A percentile compares a stretch with the other conserved stretches of the same genome.
Conservation (phyloP, 2,888 invertebrate genomes). For the Pollenia labialis region DNA sequence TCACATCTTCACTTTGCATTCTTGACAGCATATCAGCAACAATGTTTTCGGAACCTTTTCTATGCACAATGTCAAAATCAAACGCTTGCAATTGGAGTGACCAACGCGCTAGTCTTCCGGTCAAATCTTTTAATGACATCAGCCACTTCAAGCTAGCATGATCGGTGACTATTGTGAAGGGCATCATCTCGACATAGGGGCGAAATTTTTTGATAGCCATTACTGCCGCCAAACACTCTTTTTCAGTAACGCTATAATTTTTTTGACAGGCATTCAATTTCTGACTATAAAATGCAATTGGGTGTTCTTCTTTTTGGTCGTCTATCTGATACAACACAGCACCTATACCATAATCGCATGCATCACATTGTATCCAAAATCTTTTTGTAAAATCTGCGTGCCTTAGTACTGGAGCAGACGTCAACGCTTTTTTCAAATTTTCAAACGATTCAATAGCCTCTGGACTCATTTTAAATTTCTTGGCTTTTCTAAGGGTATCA, state of each 20-base stretch:
- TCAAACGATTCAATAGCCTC: slow-evolving; percentile 1
- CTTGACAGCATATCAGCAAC: slow-evolving; percentile 42
- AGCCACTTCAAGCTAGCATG: no score
- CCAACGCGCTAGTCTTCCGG: no score
- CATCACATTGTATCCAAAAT: slow-evolving; percentile 69
- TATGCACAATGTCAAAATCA: slow-evolving; percentile 32
- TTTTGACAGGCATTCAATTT: slow-evolving; percentile 20
- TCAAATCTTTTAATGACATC: no score
- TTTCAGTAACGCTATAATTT: slow-evolving; percentile 61
- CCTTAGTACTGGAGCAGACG: slow-evolving; percentile 7
- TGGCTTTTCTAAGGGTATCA: no score
- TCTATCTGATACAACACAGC: slow-evolving; percentile 56
- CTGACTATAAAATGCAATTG: slow-evolving; percentile 34
- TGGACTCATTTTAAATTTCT: no score
- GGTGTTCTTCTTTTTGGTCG: slow-evolving; percentile 25
- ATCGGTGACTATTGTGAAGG: slow-evolving; percentile 13
- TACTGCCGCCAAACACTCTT: slow-evolving; percentile 52
- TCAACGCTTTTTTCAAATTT: not conserved
- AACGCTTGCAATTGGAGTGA: slow-evolving; percentile 36
- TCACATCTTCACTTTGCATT: not conserved
- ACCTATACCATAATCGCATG: slow-evolving; percentile 36
- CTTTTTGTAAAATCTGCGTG: slow-evolving; percentile 61
- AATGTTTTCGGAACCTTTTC: slow-evolving; percentile 40
- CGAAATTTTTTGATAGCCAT: slow-evolving; percentile 56
- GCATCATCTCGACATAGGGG: slow-evolving; percentile 53